Evolutionary conservation across 1,140 invertebrate species (phyloP).

Genomic region (Rhynchophorus ferrugineus): DNA sequence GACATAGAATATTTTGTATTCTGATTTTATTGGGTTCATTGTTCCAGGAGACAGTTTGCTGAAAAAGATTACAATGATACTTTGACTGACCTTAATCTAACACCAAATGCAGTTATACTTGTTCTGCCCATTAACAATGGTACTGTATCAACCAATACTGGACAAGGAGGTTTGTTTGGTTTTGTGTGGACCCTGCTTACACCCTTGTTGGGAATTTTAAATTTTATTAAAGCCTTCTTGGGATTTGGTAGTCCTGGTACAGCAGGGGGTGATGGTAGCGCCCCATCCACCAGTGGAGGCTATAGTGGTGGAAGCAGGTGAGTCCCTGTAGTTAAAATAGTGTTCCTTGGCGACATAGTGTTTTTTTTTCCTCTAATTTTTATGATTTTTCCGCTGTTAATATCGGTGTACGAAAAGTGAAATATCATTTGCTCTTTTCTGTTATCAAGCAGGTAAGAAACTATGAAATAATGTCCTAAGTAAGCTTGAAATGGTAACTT

Average conservation of each 20-base stretch:
- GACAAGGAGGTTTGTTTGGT: constrained; percentile 31
- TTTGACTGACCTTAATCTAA: constrained; percentile 61
- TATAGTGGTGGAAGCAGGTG: constrained; percentile 9
- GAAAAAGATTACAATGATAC: constrained; percentile 52
- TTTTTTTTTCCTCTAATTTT: constrained; percentile 2
- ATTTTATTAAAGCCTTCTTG: constrained; percentile 38
- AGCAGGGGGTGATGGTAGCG: constrained; percentile 8
- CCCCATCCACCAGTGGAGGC: constrained; percentile 7
- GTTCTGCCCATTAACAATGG: constrained; percentile 51
- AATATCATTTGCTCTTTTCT: not conserved
- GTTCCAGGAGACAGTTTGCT: constrained; percentile 55
- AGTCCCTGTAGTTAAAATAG: not conserved
- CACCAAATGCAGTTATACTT: constrained; percentile 71
- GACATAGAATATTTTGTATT: no score
- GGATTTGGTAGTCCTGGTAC: constrained; percentile 29
- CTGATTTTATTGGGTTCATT: no score
- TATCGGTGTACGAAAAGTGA: constrained; percentile 1
- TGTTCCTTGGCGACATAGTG: not conserved
- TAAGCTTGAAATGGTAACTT: constrained; percentile 21
- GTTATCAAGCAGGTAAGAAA: not conserved
- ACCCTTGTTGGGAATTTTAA: constrained; percentile 41
- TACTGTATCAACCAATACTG: constrained; percentile 32
- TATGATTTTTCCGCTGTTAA: not conserved
- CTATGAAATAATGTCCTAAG: not conserved
- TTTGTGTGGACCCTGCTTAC: constrained; percentile 42